A percentile compares a stretch with the other conserved stretches of the same genome.
These are phyloP conservation scores for Ptyas mucosa DNA, from an alignment of 2,113 vertebrate species.

Conservation along the genomic window DNA sequence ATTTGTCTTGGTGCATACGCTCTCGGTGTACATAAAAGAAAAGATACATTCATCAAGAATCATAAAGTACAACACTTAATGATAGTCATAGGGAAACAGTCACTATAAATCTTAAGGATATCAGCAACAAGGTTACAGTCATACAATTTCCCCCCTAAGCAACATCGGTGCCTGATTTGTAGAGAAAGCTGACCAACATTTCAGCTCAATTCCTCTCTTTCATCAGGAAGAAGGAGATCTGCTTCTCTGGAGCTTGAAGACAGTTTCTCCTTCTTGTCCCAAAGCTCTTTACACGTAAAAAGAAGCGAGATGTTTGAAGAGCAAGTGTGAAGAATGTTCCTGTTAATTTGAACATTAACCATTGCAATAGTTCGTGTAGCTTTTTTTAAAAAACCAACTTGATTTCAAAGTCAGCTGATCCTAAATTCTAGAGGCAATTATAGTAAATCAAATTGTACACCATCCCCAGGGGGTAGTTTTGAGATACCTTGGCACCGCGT, in stretches of 20 bases:
- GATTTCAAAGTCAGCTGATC: conserved; percentile 56
- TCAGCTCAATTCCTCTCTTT: background rate
- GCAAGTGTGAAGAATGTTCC: conserved; percentile 37
- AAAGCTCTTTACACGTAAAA: conserved; percentile 15
- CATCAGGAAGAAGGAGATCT: conserved; percentile 12
- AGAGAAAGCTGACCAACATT: conserved; percentile 26
- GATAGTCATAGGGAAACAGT: no score
- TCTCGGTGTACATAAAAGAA: no score
- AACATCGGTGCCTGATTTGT: conserved; percentile 6
- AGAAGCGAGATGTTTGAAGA: conserved; percentile 15
- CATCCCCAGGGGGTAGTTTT: conserved; percentile 42
- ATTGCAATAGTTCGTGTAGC: conserved; percentile 21
- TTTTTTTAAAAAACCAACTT: conserved; percentile 44
- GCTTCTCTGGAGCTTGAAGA: conserved; percentile 1
- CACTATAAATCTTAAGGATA: no score
- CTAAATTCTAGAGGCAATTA: conserved; percentile 67
- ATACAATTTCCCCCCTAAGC: background rate
- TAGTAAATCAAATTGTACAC: conserved; percentile 61
- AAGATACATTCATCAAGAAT: no score
- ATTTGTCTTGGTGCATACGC: no score
- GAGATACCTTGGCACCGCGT: conserved; percentile 50
- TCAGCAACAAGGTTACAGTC: no score
- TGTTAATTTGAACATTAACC: conserved; percentile 48
- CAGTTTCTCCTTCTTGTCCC: background rate
- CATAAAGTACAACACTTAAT: no score